Conservation (phyloP, 2,113 vertebrate genomes). For the Chitala chitala region DNA sequence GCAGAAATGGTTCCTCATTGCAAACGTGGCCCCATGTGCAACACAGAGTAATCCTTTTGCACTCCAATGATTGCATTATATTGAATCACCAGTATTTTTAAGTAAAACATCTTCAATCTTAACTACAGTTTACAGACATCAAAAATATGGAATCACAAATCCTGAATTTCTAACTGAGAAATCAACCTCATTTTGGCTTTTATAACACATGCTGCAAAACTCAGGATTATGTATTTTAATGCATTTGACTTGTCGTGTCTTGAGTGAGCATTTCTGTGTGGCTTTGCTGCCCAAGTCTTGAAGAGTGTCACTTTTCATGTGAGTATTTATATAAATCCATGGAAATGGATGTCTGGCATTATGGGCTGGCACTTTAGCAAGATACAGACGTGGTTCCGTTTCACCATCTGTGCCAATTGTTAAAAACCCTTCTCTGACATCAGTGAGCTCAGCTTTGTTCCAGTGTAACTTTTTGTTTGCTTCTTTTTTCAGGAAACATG, state of each 20-base stretch:
- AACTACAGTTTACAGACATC: too few relatives aligned
- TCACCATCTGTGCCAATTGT: not conserved
- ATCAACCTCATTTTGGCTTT: too few relatives aligned
- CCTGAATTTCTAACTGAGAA: too few relatives aligned
- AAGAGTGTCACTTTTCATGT: not conserved
- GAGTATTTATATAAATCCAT: not conserved
- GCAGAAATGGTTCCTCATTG: too few relatives aligned
- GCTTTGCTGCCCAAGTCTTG: not conserved
- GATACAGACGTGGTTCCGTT: not conserved
- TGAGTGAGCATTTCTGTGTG: not conserved
- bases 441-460: not conserved
- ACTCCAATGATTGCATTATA: too few relatives aligned
- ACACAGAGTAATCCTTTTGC: too few relatives aligned
- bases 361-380: not conserved
- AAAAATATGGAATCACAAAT: too few relatives aligned
- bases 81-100: too few relatives aligned
- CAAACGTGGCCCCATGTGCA: too few relatives aligned
- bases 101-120: too few relatives aligned
- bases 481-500: not conserved
- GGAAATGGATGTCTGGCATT: conserved; percentile 3
- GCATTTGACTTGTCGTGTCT: not conserved
- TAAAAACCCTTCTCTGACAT: not conserved
- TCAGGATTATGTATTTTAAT: too few relatives aligned
- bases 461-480: not conserved
- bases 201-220: too few relatives aligned